Percentiles rank a stretch among this genome's conserved stretches.
Evolutionary conservation across 2,113 vertebrate species (phyloP).

Genomic region (Pycnonotus jocosus): DNA sequence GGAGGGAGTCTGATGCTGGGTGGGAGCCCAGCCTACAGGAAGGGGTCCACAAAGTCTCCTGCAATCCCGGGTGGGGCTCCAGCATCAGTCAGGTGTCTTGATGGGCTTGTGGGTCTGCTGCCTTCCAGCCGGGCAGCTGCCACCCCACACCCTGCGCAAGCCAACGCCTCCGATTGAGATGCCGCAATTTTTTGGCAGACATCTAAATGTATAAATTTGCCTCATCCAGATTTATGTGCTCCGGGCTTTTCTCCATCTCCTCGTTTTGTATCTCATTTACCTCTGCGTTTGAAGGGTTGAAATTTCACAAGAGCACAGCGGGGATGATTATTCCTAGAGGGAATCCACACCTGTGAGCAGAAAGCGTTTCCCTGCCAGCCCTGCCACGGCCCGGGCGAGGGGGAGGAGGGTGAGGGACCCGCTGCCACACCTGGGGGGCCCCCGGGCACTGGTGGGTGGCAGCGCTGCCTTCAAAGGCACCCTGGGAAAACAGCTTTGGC

Average conservation of each 20-base stretch:
- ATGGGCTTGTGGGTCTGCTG: neutral
- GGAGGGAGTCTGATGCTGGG: accelerated
- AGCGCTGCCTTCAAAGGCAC: slow-evolving; percentile 30
- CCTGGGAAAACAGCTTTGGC: slow-evolving; percentile 21
- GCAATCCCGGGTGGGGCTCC: neutral
- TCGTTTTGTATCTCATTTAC: slow-evolving; percentile 31
- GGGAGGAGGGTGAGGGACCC: slow-evolving; percentile 24
- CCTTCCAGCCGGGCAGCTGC: neutral
- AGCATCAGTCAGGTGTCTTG: neutral
- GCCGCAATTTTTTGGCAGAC: slow-evolving; percentile 51
- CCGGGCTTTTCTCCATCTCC: slow-evolving; percentile 48
- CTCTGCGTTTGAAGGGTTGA: slow-evolving; percentile 34
- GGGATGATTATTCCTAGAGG: slow-evolving; percentile 61
- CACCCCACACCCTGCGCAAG: neutral
- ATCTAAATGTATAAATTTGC: slow-evolving; percentile 39
- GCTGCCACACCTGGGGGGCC: slow-evolving; percentile 42
- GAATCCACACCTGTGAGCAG: slow-evolving; percentile 42
- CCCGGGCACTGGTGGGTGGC: slow-evolving; percentile 36
- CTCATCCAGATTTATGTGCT: slow-evolving; percentile 50
- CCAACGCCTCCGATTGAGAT: slow-evolving; percentile 31
- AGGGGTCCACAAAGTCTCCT: neutral
- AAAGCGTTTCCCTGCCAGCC: slow-evolving; percentile 37
- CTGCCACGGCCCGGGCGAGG: neutral
- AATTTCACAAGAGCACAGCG: slow-evolving; percentile 7
- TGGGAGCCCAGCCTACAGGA: neutral